Evolutionary conservation across 1,140 invertebrate genomes (phyloP).

Genomic region (Atta colombica): DNA sequence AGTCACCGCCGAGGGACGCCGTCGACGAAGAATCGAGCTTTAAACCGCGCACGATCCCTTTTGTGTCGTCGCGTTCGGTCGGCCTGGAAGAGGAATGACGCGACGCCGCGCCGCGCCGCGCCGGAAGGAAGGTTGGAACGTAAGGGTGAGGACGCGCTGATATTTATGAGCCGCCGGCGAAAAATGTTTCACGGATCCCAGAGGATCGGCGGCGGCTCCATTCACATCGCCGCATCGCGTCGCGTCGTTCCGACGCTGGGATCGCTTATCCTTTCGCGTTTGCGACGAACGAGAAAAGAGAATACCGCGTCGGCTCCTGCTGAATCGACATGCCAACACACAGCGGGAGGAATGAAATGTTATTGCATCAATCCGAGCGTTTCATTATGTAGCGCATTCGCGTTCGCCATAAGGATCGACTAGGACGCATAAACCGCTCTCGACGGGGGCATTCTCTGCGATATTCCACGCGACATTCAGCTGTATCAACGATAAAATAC

Average conservation of each 20-base stretch:
- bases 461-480: conserved; percentile 18
- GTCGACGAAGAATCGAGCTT: conserved; percentile 29
- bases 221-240: conserved; percentile 1
- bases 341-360: background rate
- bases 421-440: conserved; percentile 47
- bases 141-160: conserved; percentile 29
- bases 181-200: conserved; percentile 61
- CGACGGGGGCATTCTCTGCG: background rate
- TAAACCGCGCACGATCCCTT: conserved; percentile 27
- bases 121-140: conserved; percentile 17
- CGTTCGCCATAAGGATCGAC: background rate
- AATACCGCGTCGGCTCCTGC: conserved; percentile 23
- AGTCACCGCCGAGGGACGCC: conserved; percentile 7
- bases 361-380: conserved; percentile 39
- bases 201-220: conserved; percentile 6
- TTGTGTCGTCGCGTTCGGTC: conserved; percentile 13
- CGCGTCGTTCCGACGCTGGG: background rate
- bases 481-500: conserved; percentile 42
- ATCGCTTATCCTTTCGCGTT: conserved; percentile 42
- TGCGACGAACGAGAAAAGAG: conserved; percentile 18
- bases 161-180: conserved; percentile 67
- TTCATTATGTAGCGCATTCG: conserved; percentile 17
- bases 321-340: background rate
- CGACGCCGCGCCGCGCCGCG: no score
- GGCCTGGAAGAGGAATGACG: conserved; percentile 46